Conservation (phyloP, 2,113 vertebrate species). For the Nyctibius bracteatus region DNA sequence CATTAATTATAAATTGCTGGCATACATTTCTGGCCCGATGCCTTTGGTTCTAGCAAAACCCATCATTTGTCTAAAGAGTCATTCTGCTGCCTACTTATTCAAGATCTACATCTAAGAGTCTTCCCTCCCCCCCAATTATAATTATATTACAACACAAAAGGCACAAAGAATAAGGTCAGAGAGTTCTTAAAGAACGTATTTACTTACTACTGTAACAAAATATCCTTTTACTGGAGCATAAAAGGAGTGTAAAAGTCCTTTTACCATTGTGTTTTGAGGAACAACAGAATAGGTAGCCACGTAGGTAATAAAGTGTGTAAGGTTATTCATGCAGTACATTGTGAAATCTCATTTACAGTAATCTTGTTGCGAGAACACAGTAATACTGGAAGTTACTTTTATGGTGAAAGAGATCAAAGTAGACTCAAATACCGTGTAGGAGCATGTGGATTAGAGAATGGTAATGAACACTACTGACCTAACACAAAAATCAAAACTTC, state of each 20-base stretch:
- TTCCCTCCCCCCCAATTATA: neutral
- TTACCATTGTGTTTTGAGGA: neutral
- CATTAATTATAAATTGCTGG: neutral
- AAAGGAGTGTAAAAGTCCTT: neutral
- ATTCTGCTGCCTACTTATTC: neutral
- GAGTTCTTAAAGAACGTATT: neutral
- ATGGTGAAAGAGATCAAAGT: neutral
- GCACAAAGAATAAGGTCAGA: neutral
- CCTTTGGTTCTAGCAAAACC: neutral
- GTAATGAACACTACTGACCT: rapidly evolving
- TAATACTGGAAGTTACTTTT: neutral
- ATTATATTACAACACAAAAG: neutral
- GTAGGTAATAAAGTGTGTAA: neutral
- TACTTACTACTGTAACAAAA: neutral
- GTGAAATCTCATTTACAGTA: neutral
- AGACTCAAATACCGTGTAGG: neutral
- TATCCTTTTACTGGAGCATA: neutral
- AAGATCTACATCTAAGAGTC: neutral
- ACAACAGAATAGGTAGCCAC: neutral
- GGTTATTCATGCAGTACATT: neutral
- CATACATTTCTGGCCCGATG: neutral
- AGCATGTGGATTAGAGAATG: neutral
- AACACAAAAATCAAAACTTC: neutral
- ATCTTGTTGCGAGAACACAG: neutral
- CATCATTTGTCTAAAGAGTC: neutral